Evolutionary conservation across 2,888 invertebrate species (phyloP).

Genomic region (Drosophila mayaguana): DNA sequence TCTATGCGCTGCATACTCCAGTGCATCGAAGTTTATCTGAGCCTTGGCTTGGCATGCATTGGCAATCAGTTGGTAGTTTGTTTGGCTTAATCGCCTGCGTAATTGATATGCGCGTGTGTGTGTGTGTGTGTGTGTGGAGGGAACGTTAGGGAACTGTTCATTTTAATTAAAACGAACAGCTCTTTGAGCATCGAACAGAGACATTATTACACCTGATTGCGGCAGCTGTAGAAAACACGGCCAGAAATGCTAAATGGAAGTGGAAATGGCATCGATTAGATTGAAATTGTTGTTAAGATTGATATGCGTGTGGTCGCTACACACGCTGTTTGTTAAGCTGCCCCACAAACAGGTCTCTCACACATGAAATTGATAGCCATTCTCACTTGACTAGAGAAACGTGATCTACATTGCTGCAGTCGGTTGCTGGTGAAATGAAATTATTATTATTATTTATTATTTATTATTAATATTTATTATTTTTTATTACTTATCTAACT

Average conservation of each 20-base stretch:
- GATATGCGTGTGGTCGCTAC: slow-evolving; percentile 52
- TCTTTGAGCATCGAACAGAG: slow-evolving; percentile 66
- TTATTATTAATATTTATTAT: too few relatives aligned
- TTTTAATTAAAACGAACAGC: slow-evolving; percentile 70
- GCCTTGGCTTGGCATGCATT: slow-evolving; percentile 67
- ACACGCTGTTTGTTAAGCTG: neutral
- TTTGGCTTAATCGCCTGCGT: slow-evolving; percentile 78
- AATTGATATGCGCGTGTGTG: slow-evolving; percentile 66
- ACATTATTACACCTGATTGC: slow-evolving; percentile 63
- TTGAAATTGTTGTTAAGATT: slow-evolving; percentile 58
- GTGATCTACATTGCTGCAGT: neutral
- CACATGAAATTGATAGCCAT: neutral
- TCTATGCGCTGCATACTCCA: slow-evolving; percentile 8
- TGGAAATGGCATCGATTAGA: slow-evolving; percentile 52
- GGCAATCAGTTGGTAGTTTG: slow-evolving; percentile 80
- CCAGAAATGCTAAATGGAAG: slow-evolving; percentile 55
- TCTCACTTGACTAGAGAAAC: neutral
- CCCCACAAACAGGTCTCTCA: slow-evolving; percentile 1
- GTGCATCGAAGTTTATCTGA: slow-evolving; percentile 39
- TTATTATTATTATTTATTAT: too few relatives aligned
- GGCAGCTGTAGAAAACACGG: slow-evolving; percentile 10
- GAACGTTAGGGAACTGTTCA: slow-evolving; percentile 14
- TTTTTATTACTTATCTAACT: too few relatives aligned
- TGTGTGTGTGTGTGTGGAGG: neutral
- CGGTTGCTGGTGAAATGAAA: neutral